A percentile compares a stretch with the other conserved stretches of the same genome.
Conservation (phyloP, 2,888 invertebrate genomes). For the Leucophenga maculata region DNA sequence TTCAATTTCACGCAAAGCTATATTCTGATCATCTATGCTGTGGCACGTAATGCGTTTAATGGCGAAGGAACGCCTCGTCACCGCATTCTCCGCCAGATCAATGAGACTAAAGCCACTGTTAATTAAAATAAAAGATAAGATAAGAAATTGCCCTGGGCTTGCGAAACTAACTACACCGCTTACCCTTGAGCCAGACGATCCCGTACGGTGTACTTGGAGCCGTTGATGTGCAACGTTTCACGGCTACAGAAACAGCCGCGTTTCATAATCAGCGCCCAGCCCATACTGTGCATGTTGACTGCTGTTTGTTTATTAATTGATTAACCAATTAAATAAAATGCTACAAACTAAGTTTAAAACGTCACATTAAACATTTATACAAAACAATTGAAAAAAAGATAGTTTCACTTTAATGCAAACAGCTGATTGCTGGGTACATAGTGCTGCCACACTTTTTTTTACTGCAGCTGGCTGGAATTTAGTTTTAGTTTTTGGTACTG, state of each 20-base stretch:
- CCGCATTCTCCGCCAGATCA: slow-evolving; percentile 80
- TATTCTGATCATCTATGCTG: slow-evolving; percentile 82
- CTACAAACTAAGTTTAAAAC: too few relatives aligned
- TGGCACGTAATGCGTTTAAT: slow-evolving; percentile 88
- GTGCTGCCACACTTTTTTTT: too few relatives aligned
- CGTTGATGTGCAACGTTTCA: slow-evolving; percentile 81
- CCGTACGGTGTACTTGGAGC: slow-evolving; percentile 78
- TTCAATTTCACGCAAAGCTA: slow-evolving; percentile 82
- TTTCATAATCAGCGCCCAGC: slow-evolving; percentile 79
- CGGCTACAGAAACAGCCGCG: slow-evolving; percentile 85
- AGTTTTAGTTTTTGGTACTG: too few relatives aligned
- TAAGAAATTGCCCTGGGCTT: not conserved
- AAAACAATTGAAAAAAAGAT: too few relatives aligned
- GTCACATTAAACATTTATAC: too few relatives aligned
- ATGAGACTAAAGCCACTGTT: slow-evolving; percentile 86
- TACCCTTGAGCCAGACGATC: slow-evolving; percentile 85
- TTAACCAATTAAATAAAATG: too few relatives aligned
- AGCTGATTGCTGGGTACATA: too few relatives aligned
- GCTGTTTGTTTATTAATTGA: too few relatives aligned
- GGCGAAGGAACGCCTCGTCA: slow-evolving; percentile 80
- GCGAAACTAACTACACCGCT: slow-evolving; percentile 29
- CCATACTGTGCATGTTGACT: slow-evolving; percentile 78
- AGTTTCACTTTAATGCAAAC: too few relatives aligned
- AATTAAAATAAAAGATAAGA: not conserved
- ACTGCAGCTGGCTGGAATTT: too few relatives aligned